phyloP scores from a whole-genome alignment of 2,113 vertebrate genomes.

The Corydoras sp. region DNA sequence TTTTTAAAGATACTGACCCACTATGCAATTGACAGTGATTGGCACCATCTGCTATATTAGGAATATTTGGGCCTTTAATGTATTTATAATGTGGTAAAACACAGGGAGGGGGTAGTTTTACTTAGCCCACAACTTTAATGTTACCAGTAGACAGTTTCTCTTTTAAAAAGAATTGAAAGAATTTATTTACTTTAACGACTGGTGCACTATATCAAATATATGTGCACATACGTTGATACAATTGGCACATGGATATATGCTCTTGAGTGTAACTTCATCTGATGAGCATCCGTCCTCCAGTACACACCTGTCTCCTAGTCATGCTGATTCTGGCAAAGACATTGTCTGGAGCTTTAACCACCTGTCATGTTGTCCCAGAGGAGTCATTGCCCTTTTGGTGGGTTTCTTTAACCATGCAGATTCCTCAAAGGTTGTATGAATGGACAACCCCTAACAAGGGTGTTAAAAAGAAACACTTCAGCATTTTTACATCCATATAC shows the following conservation, averaged over 20 bases:
- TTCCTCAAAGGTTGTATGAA: conserved; percentile 2
- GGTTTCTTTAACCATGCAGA: background rate
- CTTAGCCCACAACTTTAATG: no score
- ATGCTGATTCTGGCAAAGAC: conserved; percentile 4
- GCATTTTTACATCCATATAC: background rate
- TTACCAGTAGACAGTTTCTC: background rate
- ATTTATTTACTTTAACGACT: background rate
- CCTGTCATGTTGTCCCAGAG: conserved; percentile 26
- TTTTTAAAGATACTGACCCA: background rate
- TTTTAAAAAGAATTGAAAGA: background rate
- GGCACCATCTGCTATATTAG: no score
- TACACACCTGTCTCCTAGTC: conserved; percentile 29
- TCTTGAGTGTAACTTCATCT: conserved; percentile 29
- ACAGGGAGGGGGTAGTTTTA: background rate
- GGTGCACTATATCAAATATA: background rate
- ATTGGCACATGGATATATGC: conserved; percentile 16
- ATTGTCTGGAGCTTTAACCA: conserved; percentile 24
- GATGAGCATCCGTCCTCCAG: conserved; percentile 16
- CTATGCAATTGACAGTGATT: no score
- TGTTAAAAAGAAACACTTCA: conserved; percentile 1
- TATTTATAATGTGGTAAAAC: background rate
- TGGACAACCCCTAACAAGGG: background rate
- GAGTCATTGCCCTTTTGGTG: conserved; percentile 15
- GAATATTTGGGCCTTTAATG: background rate
- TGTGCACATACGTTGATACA: conserved; percentile 6